phyloP scores from a whole-genome alignment of 2,797 vertebrate genomes.

The Rallus crepitans region DNA sequence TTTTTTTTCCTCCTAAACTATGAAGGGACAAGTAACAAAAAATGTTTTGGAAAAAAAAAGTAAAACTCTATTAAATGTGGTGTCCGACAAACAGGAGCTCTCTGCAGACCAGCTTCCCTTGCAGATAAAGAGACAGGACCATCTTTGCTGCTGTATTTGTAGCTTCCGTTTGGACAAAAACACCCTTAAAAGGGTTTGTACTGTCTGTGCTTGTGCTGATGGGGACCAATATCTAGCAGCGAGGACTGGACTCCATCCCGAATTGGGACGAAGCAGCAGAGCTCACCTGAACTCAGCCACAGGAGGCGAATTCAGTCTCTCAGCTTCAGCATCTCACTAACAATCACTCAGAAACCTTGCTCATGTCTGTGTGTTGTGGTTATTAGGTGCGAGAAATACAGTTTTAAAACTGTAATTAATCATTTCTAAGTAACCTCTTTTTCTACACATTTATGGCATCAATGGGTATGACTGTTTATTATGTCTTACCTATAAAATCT shows the following conservation, averaged over 20 bases:
- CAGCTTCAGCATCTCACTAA: conserved; percentile 2
- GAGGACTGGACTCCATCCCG: background rate
- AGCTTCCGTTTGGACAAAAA: background rate
- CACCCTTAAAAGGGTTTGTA: background rate
- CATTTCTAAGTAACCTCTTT: conserved; percentile 72
- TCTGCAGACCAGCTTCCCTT: background rate
- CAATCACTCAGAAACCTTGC: conserved; percentile 48
- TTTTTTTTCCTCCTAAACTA: background rate
- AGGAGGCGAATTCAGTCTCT: background rate
- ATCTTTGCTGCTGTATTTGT: background rate
- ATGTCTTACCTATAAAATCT: conserved; percentile 78
- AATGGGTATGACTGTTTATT: conserved; percentile 74
- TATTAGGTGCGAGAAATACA: conserved; percentile 70
- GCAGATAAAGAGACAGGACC: background rate
- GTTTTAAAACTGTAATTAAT: conserved; percentile 76
- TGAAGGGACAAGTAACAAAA: background rate
- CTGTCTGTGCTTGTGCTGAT: background rate
- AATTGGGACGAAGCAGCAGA: background rate
- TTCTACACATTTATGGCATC: conserved; percentile 69
- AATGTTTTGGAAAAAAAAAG: background rate
- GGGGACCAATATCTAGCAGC: background rate
- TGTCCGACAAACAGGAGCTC: background rate
- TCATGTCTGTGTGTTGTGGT: conserved; percentile 49
- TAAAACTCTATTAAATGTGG: background rate
- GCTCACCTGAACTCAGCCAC: conserved; percentile 7